These are phyloP conservation scores for Myocastor coypus DNA, from an alignment of 2,113 vertebrate species.

Conservation along the genomic window DNA sequence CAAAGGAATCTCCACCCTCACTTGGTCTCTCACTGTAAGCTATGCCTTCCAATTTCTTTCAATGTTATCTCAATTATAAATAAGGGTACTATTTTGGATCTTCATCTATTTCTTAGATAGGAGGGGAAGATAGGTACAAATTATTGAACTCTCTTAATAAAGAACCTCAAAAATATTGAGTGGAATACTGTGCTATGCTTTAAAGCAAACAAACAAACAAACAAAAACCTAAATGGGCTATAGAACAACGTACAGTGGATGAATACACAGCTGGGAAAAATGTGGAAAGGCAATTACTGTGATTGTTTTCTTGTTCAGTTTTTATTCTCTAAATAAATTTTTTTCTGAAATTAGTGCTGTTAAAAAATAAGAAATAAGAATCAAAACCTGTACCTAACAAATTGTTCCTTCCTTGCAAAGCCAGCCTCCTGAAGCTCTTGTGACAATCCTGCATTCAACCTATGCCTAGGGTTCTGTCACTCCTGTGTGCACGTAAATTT, in stretches of 20 bases:
- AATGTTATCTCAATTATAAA: background rate
- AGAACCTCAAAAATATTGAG: background rate
- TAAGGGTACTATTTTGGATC: background rate
- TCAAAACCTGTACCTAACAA: background rate
- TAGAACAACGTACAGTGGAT: background rate
- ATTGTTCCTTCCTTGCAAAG: background rate
- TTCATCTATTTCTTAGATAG: background rate
- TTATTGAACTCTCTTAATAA: background rate
- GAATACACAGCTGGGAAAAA: background rate
- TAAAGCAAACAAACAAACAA: background rate
- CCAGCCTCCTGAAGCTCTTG: background rate
- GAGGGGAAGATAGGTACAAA: background rate
- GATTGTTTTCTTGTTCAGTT: background rate
- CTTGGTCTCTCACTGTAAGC: accelerated
- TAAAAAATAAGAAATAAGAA: conserved; percentile 4
- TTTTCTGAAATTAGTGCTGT: background rate
- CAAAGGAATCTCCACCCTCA: background rate
- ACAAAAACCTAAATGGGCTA: background rate
- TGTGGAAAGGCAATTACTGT: background rate
- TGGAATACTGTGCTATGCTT: background rate
- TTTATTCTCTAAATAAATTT: background rate
- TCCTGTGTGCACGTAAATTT: background rate
- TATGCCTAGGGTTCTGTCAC: background rate
- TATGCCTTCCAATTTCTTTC: background rate
- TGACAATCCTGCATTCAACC: background rate